phyloP scores from a whole-genome alignment of 2,113 vertebrate genomes.

The Aegotheles bennettii region DNA sequence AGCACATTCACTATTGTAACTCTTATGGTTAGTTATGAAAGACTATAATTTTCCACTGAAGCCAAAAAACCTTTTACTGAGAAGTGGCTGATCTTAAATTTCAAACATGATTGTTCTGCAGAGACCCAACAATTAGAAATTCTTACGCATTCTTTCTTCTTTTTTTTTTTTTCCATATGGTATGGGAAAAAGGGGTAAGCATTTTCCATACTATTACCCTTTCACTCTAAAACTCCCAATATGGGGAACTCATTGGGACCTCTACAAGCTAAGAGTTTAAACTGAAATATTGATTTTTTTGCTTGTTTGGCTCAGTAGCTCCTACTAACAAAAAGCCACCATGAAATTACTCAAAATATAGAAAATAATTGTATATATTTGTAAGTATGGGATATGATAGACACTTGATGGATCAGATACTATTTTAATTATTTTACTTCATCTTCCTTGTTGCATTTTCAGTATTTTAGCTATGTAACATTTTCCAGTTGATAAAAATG shows the following conservation, averaged over 20 bases:
- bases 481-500: background rate
- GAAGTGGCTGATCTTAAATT: background rate
- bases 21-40: background rate
- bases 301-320: background rate
- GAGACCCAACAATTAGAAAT: background rate
- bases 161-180: background rate
- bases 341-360: background rate
- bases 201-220: background rate
- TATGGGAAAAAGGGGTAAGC: background rate
- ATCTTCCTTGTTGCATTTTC: background rate
- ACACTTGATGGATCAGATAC: background rate
- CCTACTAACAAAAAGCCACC: background rate
- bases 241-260: background rate
- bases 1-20: background rate
- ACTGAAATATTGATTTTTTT: background rate
- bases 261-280: background rate
- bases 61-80: background rate
- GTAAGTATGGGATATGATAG: background rate
- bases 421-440: background rate
- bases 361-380: background rate
- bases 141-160: background rate
- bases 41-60: background rate
- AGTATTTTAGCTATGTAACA: background rate
- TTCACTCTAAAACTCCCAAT: background rate
- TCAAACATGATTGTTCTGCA: background rate